A percentile compares a stretch with the other conserved stretches of the same genome.
Conservation (phyloP, 2,113 vertebrate genomes). For the Grammomys dolichurus region DNA sequence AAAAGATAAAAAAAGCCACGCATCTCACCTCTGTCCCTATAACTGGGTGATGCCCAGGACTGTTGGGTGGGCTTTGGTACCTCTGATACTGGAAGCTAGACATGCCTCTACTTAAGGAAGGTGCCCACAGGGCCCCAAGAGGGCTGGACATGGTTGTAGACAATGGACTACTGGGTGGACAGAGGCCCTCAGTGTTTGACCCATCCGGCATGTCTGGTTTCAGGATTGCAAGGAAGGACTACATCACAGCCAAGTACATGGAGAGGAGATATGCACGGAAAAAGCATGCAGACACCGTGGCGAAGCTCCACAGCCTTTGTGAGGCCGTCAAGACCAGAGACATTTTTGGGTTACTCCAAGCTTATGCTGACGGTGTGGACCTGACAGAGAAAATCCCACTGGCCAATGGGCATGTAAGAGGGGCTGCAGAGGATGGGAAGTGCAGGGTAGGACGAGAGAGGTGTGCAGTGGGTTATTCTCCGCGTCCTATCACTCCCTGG, state of each 20-base stretch:
- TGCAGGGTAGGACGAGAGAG: fast-evolving
- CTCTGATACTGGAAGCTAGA: neutral
- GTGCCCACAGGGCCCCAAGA: neutral
- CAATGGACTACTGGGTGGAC: no score
- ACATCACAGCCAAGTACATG: conserved; percentile 97
- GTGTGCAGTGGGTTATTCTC: fast-evolving
- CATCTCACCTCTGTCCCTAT: neutral
- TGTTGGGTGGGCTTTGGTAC: neutral
- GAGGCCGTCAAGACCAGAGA: conserved; percentile 93
- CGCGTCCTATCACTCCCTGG: no score
- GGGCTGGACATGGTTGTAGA: neutral
- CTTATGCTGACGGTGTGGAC: conserved; percentile 95
- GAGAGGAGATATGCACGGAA: conserved; percentile 93
- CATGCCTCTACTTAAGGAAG: neutral
- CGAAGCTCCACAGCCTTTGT: conserved; percentile 91
- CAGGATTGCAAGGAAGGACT: conserved; percentile 97
- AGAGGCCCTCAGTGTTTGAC: neutral
- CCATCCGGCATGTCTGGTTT: conserved; percentile 63
- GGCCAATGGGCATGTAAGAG: conserved; percentile 95
- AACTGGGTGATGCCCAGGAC: neutral
- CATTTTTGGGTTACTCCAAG: conserved; percentile 94
- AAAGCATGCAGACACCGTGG: conserved; percentile 85
- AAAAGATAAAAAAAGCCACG: fast-evolving
- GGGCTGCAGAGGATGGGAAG: neutral
- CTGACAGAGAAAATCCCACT: conserved; percentile 93